A percentile compares a stretch with the other conserved stretches of the same genome.
Conservation (phyloP, 2,888 invertebrate genomes). For the Brachypalpus laphriformis region DNA sequence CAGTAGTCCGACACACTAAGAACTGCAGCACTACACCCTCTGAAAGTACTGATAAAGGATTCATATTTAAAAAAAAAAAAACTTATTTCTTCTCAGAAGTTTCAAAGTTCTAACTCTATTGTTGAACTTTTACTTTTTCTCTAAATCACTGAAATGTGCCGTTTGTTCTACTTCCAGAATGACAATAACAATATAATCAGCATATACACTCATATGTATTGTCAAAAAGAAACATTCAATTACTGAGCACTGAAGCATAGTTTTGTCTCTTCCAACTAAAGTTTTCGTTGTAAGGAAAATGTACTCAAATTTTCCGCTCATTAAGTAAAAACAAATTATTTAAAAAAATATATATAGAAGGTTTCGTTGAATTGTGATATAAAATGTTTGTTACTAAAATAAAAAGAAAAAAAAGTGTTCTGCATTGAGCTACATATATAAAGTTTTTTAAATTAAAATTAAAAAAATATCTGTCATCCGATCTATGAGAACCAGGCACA, state of each 20-base stretch:
- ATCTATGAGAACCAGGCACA: too few species aligned
- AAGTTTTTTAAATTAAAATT: too few species aligned
- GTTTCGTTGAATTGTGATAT: neutral
- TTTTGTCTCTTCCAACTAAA: neutral
- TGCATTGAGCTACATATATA: too few species aligned
- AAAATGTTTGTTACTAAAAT: neutral
- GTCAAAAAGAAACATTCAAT: slow-evolving; percentile 22
- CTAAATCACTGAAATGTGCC: too few species aligned
- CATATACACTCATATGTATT: neutral
- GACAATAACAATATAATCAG: neutral
- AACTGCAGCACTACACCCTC: too few species aligned
- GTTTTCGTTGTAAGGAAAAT: neutral
- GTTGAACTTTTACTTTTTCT: neutral
- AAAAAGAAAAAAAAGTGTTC: too few species aligned
- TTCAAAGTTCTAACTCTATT: too few species aligned
- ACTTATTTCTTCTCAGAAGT: too few species aligned
- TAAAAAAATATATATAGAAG: too few species aligned
- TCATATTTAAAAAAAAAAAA: too few species aligned
- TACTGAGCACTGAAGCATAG: slow-evolving; percentile 16
- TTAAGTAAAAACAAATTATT: neutral
- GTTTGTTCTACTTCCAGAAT: neutral
- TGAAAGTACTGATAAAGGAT: too few species aligned
- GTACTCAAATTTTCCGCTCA: neutral
- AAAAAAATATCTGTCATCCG: neutral
- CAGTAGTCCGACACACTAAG: too few species aligned